A percentile compares a stretch with the other conserved stretches of the same genome.
Evolutionary conservation across 1,140 invertebrate genomes (phyloP).

Genomic region (Papilio machaon): DNA sequence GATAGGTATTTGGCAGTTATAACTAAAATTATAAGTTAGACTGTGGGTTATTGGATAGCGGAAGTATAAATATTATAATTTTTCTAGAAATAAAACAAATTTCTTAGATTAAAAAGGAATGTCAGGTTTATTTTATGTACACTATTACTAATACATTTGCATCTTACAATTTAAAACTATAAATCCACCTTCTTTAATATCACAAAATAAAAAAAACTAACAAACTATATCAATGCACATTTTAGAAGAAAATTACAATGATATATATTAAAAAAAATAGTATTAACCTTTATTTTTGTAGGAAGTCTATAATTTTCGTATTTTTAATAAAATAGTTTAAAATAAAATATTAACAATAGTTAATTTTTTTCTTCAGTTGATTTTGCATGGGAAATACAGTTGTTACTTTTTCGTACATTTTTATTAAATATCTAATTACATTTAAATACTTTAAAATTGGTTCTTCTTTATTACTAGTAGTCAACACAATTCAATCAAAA

Average conservation of each 20-base stretch:
- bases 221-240: background rate
- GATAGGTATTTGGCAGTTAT: too few species aligned
- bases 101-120: conserved; percentile 1
- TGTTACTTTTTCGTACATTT: too few species aligned
- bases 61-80: background rate
- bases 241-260: background rate
- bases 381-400: too few species aligned
- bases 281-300: background rate
- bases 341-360: background rate
- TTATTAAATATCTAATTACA: too few species aligned
- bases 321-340: background rate
- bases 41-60: background rate
- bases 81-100: conserved; percentile 8
- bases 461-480: background rate
- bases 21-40: background rate
- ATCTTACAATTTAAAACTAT: conserved; percentile 11
- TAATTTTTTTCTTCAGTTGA: too few species aligned
- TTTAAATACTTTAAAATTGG: background rate
- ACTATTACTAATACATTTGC: background rate
- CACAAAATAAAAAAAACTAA: background rate
- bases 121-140: conserved; percentile 11
- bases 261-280: background rate
- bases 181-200: background rate
- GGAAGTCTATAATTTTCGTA: background rate
- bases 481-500: background rate